Conservation (phyloP, 2,797 vertebrate species). For the Dermochelys coriacea region DNA sequence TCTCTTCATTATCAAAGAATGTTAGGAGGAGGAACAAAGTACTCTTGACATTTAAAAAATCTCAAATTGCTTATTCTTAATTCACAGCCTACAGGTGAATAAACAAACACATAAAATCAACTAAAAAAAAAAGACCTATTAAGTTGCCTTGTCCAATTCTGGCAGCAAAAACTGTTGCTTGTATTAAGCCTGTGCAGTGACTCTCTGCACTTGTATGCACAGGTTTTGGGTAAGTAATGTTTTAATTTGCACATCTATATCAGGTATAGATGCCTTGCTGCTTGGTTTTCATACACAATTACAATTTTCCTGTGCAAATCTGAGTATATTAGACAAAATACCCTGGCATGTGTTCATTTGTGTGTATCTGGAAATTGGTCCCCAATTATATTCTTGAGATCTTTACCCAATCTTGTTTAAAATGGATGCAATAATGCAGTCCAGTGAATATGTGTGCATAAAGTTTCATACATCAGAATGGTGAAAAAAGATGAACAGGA, state of each 20-base stretch:
- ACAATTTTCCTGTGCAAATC: not conserved
- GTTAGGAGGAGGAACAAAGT: conserved; percentile 7
- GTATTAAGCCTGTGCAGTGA: not conserved
- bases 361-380: not conserved
- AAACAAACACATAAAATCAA: rapidly evolving
- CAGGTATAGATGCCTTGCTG: not conserved
- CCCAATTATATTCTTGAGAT: rapidly evolving
- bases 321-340: not conserved
- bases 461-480: not conserved
- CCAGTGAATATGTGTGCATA: not conserved
- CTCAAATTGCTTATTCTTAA: not conserved
- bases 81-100: not conserved
- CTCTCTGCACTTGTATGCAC: not conserved
- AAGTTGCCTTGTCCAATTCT: rapidly evolving
- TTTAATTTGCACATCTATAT: not conserved
- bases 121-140: not conserved
- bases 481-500: not conserved
- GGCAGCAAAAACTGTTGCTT: not conserved
- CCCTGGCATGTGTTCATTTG: rapidly evolving
- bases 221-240: not conserved
- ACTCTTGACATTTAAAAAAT: not conserved
- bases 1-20: not conserved
- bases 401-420: not conserved
- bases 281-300: not conserved
- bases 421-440: not conserved